These are phyloP conservation scores for Corynorhinus townsendii DNA, from an alignment of 2,113 vertebrate species.

Conservation along the genomic window DNA sequence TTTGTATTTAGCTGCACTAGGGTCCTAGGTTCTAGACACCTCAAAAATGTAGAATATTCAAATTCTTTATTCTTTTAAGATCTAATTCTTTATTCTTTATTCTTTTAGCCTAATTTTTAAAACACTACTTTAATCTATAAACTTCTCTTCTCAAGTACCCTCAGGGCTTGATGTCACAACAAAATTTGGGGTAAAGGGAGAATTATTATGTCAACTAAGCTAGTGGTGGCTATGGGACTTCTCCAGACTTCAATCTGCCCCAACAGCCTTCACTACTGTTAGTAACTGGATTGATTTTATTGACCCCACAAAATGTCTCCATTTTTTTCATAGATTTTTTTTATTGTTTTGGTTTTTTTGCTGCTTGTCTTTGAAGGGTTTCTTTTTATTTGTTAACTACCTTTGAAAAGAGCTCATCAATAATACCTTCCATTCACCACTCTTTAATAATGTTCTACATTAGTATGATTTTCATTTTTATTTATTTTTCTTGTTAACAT, in stretches of 20 bases:
- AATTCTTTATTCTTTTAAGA: neutral
- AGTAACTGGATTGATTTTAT: neutral
- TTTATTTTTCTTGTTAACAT: neutral
- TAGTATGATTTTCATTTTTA: conserved; percentile 1
- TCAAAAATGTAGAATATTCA: neutral
- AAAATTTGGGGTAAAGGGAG: neutral
- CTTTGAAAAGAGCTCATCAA: neutral
- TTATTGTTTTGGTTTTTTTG: neutral
- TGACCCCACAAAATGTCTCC: neutral
- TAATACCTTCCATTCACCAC: neutral
- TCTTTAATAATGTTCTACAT: neutral
- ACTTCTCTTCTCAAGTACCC: conserved; percentile 7
- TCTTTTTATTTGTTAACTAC: neutral
- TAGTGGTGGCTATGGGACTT: neutral
- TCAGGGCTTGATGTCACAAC: neutral
- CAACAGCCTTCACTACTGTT: neutral
- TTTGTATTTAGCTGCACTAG: neutral
- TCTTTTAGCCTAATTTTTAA: neutral
- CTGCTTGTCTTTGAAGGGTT: neutral
- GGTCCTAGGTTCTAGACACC: neutral
- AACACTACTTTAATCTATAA: neutral
- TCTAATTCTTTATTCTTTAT: neutral
- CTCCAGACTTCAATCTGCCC: neutral
- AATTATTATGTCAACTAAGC: neutral
- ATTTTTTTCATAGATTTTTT: neutral